Percentiles rank a stretch among this genome's conserved stretches.
Evolutionary conservation across 2,888 invertebrate genomes (phyloP).

Genomic region (Drosophila setosimentum): DNA sequence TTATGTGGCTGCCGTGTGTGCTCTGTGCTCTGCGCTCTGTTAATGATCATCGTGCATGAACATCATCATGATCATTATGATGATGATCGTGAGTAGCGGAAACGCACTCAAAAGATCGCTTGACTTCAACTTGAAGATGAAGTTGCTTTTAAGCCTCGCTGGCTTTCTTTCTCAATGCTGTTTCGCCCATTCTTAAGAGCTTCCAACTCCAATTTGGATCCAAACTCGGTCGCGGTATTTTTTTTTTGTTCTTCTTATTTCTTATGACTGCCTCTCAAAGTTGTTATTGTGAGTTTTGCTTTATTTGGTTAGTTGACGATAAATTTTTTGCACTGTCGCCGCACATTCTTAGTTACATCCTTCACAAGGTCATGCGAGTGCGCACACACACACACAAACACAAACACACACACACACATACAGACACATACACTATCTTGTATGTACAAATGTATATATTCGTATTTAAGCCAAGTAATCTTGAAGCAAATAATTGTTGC

Average conservation of each 20-base stretch:
- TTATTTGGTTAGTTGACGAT: conserved; percentile 77
- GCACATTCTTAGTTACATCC: conserved; percentile 79
- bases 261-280: conserved; percentile 23
- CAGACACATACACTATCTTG: conserved; percentile 8
- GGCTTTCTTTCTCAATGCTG: conserved; percentile 78
- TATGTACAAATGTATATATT: neutral
- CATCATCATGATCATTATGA: conserved; percentile 13
- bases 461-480: conserved; percentile 74
- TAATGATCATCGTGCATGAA: conserved; percentile 24
- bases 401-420: conserved; percentile 31
- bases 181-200: conserved; percentile 79
- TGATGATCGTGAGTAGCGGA: conserved; percentile 67
- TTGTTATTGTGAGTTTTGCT: conserved; percentile 57
- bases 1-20: conserved; percentile 80
- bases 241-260: conserved; percentile 37
- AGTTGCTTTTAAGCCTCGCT: conserved; percentile 67
- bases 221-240: conserved; percentile 47
- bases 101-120: conserved; percentile 70
- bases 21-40: conserved; percentile 13
- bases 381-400: conserved; percentile 22
- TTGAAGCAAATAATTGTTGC: conserved; percentile 73
- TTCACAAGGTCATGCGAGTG: conserved; percentile 78
- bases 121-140: conserved; percentile 62
- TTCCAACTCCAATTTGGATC: conserved; percentile 59
- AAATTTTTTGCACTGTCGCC: conserved; percentile 61